phyloP scores from a whole-genome alignment of 1,140 invertebrate species.

The Cataglyphis hispanica region DNA sequence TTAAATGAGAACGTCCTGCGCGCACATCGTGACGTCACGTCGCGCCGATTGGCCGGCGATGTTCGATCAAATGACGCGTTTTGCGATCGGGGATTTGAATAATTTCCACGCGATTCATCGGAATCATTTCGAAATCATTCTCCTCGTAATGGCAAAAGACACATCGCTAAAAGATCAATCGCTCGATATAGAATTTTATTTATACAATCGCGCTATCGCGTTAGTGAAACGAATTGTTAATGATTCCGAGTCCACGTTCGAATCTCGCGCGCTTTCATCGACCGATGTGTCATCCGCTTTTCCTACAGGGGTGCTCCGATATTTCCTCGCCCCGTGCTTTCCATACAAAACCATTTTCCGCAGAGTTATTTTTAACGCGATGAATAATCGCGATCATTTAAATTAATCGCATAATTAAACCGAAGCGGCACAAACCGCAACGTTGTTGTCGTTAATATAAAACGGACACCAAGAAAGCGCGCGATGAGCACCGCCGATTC shows the following conservation, averaged over 20 bases:
- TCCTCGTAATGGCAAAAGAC: too few species aligned
- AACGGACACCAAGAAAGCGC: background rate
- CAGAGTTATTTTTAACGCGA: background rate
- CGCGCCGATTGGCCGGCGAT: constrained; percentile 47
- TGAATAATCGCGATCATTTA: background rate
- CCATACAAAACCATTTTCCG: background rate
- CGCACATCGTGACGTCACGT: constrained; percentile 64
- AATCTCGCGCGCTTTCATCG: constrained; percentile 11
- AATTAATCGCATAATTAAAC: constrained; percentile 1
- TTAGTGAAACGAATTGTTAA: background rate
- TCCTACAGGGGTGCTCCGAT: background rate
- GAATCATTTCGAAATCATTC: too few species aligned
- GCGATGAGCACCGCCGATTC: constrained; percentile 27
- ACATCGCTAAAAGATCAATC: background rate
- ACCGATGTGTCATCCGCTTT: background rate
- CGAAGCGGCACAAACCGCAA: too few species aligned
- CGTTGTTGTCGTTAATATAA: too few species aligned
- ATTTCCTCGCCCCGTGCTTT: background rate
- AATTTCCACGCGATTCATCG: background rate
- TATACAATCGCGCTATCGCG: background rate
- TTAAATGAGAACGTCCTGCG: constrained; percentile 65
- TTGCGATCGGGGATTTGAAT: background rate
- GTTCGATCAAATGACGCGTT: background rate
- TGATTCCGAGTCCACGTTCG: background rate
- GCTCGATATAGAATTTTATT: background rate